Evolutionary conservation across 2,113 vertebrate genomes (phyloP), one percentile per base, ranked within the genome.

Genomic region (Phyllostomus discolor): DNA sequence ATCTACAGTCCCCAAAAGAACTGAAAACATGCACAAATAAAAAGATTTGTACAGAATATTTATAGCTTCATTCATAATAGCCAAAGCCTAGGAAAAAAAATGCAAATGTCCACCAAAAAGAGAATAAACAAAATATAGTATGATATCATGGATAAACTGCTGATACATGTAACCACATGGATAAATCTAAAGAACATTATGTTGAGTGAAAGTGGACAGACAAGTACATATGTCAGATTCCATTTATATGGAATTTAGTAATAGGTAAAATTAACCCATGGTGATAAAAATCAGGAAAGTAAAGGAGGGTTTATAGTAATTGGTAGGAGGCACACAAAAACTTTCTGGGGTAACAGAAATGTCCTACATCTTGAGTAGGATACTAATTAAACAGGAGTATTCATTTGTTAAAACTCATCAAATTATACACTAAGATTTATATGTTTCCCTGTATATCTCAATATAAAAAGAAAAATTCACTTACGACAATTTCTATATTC

Each of bases 401-500:
- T 79, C 17, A 79, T 10, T 66, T 88, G 67, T 72, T 41, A 94
- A 93, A 96, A 80, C 24, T 83, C 76, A 90, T n/a, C 20, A 62
- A 70, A 69, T 54, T 75, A 62, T 14, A 87, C 7, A 75, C 31
- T 50, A 85, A 35, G 38, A 79, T 79, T 38, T 54, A 38, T 31
- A 80, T 35, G 70, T 38, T 91, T 94, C 20, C 83, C 7, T 41
- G 9, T 41, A 62, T 16, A 90, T 35, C 33, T 54, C 48, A 79
- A 81, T 50, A 93, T 15, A 46, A 69, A 84, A 93, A 76, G 14
- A n/a, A 92, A 94, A 72, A 50, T 19, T 66, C 79, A 46, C 12
- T 73, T 86, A 91, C 12, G 57, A 91, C 87, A 88, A 97, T 82
- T 69, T 91, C 89, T 93, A n/a, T 14, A 86, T 59, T 54, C 82